These are phyloP conservation scores for Silvanus unidentatus DNA, from an alignment of 2,888 invertebrate species.

Conservation along the genomic window DNA sequence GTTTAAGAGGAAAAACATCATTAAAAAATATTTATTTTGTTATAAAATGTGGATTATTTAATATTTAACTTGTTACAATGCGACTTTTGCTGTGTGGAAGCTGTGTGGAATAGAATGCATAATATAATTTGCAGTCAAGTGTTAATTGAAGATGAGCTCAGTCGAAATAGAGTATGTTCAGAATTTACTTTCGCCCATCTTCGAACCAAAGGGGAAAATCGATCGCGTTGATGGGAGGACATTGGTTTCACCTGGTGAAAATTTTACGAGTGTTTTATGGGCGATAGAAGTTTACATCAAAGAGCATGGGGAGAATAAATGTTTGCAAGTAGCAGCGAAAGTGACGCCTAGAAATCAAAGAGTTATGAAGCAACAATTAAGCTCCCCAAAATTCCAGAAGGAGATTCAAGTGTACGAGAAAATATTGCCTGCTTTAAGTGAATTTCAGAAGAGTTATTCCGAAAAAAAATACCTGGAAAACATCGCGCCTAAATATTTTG, in stretches of 20 bases:
- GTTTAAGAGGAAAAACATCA: no score
- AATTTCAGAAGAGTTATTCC: conserved; percentile 44
- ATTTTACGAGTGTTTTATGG: conserved; percentile 55
- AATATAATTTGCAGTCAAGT: no score
- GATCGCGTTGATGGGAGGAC: no score
- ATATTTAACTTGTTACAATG: no score
- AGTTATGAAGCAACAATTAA: conserved; percentile 44
- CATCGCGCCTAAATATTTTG: conserved; percentile 46
- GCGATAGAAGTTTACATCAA: conserved; percentile 29
- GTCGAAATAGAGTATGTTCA: no score
- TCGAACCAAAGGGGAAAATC: no score
- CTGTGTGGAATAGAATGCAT: no score
- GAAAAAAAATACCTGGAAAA: conserved; percentile 38
- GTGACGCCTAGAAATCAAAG: conserved; percentile 18
- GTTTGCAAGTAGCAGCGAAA: conserved; percentile 18
- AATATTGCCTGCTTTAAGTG: conserved; percentile 42
- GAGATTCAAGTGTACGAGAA: conserved; percentile 49
- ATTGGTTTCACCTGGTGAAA: conserved; percentile 54
- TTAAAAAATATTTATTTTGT: no score
- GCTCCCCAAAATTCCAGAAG: conserved; percentile 48
- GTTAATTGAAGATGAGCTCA: no score
- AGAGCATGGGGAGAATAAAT: conserved; percentile 11
- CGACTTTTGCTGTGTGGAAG: no score
- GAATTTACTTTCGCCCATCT: no score
- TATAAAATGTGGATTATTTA: no score